Conservation (phyloP, 1,140 invertebrate species). For the Dreissena rostriformis region DNA sequence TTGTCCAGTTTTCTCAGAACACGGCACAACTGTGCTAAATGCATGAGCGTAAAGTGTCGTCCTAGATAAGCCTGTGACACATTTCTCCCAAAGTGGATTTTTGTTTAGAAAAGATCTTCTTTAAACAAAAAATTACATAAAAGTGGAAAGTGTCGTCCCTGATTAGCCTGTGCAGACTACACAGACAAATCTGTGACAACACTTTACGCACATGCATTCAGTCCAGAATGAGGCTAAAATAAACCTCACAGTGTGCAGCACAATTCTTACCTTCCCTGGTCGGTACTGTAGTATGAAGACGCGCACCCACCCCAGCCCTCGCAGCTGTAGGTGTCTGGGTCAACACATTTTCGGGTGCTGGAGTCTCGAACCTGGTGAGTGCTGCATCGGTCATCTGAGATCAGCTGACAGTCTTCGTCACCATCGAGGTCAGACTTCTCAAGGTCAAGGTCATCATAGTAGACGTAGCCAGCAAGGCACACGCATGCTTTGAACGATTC, state of each 20-base stretch:
- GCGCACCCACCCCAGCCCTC: conserved; percentile 54
- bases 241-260: neutral
- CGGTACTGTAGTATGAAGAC: conserved; percentile 31
- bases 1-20: too few relatives aligned
- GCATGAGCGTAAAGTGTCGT: too few relatives aligned
- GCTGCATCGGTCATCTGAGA: conserved; percentile 71
- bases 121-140: too few relatives aligned
- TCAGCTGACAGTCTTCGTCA: conserved; percentile 74
- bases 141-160: too few relatives aligned
- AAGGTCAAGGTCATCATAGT: conserved; percentile 74
- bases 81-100: too few relatives aligned
- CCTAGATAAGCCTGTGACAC: too few relatives aligned
- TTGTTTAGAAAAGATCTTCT: too few relatives aligned
- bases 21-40: too few relatives aligned
- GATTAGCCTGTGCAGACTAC: too few relatives aligned
- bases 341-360: conserved; percentile 64
- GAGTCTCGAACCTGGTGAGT: conserved; percentile 61
- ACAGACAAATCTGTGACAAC: too few relatives aligned
- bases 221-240: too few relatives aligned
- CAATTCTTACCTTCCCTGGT: conserved; percentile 69
- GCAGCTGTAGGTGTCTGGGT: conserved; percentile 66
- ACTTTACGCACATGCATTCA: too few relatives aligned
- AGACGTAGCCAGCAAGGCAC: conserved; percentile 74
- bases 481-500: conserved; percentile 71
- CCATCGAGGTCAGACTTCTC: conserved; percentile 63